Percentiles rank a stretch among this genome's conserved stretches.
These are phyloP conservation scores for Enteromius unitaeniatus DNA, from an alignment of 2,797 vertebrate species.

Conservation along the genomic window DNA sequence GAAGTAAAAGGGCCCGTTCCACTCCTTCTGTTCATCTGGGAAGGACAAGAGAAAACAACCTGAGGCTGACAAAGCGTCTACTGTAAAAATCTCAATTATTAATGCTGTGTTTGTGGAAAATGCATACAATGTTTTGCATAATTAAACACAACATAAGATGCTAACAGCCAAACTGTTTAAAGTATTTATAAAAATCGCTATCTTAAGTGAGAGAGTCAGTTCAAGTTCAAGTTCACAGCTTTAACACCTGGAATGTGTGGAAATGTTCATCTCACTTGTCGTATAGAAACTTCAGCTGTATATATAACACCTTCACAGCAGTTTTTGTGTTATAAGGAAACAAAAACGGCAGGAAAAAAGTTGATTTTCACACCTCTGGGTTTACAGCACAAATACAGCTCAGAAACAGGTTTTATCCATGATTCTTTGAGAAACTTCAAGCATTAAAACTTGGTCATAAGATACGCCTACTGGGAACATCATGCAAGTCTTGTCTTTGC, in stretches of 20 bases:
- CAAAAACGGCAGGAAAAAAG: conserved; percentile 25
- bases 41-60: conserved; percentile 10
- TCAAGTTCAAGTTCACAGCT: conserved; percentile 15
- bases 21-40: conserved; percentile 84
- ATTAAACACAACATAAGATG: conserved; percentile 53
- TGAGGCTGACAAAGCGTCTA: conserved; percentile 38
- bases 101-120: conserved; percentile 52
- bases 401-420: conserved; percentile 23
- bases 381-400: conserved; percentile 35
- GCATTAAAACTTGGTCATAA: conserved; percentile 62
- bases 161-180: conserved; percentile 62
- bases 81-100: conserved; percentile 65
- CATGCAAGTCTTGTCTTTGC: conserved; percentile 60
- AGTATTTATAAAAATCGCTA: conserved; percentile 65
- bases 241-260: not conserved
- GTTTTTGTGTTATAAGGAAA: conserved; percentile 34
- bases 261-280: not conserved
- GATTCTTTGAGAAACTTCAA: conserved; percentile 52
- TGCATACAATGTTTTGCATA: conserved; percentile 67
- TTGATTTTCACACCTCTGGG: conserved; percentile 8
- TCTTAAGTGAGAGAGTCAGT: conserved; percentile 45
- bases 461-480: conserved; percentile 55
- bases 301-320: conserved; percentile 24
- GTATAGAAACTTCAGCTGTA: conserved; percentile 1
- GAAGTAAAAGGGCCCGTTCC: conserved; percentile 93